Base-by-base conservation (phyloP, 2,888 invertebrate genomes). In the Noctua fimbriata region DNA sequence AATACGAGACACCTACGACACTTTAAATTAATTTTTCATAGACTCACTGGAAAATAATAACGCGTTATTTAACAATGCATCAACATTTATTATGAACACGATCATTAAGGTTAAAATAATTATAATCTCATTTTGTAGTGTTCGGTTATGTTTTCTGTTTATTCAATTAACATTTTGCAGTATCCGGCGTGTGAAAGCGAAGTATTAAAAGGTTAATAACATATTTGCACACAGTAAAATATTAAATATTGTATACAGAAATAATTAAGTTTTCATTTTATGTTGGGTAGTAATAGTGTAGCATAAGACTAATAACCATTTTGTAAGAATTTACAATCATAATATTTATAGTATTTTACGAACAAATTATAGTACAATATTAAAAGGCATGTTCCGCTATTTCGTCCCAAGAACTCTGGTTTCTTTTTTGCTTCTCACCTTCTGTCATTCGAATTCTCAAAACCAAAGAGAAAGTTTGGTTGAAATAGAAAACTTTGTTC, bases 71-170 rank as follows among this genome's bases (percentile, higher is more conserved):
- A 74, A 65, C 52, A 3, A 58, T 32, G 41, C n/a, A 70, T 44
- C 41, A 66, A n/a, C 41, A 55, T 32, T 18, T 69, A 60, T 58
- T 41, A 58, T 49, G 21, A 49, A 66, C 55, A 9, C 47, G 49
- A 24, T 18, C 14, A 65, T 78, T 63, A 83, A 78, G 49, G 65
- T 58, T 65, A 44, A 73, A 84, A 58, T 72, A 73, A 79, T 84
- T 73, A 83, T 44, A 65, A 52, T 69, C 28, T 44, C 58, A 52
- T 84, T 78, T 69, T 16, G 58, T 58, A 78, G n/a, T 60, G 28
- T 60, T 16, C 28, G 18, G 16, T 63, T 63, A 7, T 63, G 63
- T 78, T 78, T 36, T 52, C 28, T 21, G 14, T 9, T 58, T 18
- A 82, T 36, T 52, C 32, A n/a, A 10, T 6, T 58, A 12, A 82